Conservation (phyloP, 2,113 vertebrate genomes). For the Arenaria interpres region DNA sequence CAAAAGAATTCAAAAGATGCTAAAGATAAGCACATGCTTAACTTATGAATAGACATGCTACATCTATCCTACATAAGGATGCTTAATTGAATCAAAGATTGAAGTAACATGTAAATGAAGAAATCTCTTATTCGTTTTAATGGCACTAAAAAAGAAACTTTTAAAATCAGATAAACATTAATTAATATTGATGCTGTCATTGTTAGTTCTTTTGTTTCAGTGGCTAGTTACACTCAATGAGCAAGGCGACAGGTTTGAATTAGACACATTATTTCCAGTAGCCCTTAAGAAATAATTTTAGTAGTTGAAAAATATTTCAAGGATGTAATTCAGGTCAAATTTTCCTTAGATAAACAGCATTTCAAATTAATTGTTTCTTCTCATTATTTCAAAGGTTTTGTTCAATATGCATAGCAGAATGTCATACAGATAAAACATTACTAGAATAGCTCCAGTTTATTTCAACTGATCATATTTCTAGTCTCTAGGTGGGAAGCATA, state of each 20-base stretch:
- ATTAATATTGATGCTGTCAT: background rate
- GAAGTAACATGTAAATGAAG: background rate
- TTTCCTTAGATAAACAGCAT: background rate
- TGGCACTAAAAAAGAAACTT: background rate
- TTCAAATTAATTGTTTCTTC: background rate
- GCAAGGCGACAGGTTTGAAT: background rate
- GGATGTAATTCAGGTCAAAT: background rate
- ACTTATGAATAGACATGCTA: background rate
- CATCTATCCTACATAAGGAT: background rate
- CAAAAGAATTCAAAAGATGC: background rate
- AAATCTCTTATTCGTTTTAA: background rate
- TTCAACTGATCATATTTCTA: background rate
- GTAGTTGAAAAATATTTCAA: background rate
- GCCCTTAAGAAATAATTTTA: background rate
- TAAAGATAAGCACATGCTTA: background rate
- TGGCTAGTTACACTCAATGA: background rate
- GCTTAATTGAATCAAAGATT: background rate
- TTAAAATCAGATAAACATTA: background rate
- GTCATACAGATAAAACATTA: background rate
- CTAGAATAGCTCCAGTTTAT: background rate
- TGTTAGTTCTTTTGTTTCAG: background rate
- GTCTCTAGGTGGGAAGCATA: background rate
- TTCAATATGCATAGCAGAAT: background rate
- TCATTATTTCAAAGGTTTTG: background rate
- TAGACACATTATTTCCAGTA: background rate